Evolutionary conservation across 37 sponge, comb jelly and placozoan species (phyloP).

Genomic region (Agelas oroides): DNA sequence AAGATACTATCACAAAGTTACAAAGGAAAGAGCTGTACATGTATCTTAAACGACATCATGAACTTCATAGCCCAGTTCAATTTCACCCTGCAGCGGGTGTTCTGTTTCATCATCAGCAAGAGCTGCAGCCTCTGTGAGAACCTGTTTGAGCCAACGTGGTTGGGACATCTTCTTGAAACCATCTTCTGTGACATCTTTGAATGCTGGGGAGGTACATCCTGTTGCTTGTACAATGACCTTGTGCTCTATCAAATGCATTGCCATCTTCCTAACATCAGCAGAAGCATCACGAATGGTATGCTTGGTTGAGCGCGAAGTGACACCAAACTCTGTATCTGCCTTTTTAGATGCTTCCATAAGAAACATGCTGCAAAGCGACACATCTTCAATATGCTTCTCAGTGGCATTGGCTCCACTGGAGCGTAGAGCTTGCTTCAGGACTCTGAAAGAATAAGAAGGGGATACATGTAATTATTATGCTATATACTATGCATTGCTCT

Average conservation of each 20-base stretch:
- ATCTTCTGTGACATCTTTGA: not conserved
- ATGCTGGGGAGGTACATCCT: not conserved
- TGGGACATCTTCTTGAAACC: conserved; percentile 20
- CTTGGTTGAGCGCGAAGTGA: not conserved
- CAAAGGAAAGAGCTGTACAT: too few species aligned
- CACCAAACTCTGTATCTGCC: too few species aligned
- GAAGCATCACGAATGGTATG: conserved; percentile 6
- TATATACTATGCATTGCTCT: not conserved
- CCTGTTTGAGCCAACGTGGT: conserved; percentile 20
- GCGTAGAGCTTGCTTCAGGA: conserved; percentile 14
- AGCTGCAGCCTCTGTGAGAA: not conserved
- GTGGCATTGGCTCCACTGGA: conserved; percentile 6
- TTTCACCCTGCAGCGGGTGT: not conserved
- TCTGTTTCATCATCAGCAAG: not conserved
- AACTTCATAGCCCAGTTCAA: conserved; percentile 12
- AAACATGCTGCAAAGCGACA: too few species aligned
- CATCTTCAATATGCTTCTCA: conserved; percentile 17
- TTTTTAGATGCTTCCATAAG: too few species aligned
- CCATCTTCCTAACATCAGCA: not conserved
- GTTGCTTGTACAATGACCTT: not conserved
- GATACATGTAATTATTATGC: too few species aligned
- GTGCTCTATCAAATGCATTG: not conserved
- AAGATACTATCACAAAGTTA: too few species aligned
- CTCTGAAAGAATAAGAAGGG: not conserved
- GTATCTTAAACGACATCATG: conserved; percentile 10